Evolutionary conservation across 2,888 invertebrate species (phyloP), one percentile per base, ranked within the genome.

Genomic region (Brachycybe producta): DNA sequence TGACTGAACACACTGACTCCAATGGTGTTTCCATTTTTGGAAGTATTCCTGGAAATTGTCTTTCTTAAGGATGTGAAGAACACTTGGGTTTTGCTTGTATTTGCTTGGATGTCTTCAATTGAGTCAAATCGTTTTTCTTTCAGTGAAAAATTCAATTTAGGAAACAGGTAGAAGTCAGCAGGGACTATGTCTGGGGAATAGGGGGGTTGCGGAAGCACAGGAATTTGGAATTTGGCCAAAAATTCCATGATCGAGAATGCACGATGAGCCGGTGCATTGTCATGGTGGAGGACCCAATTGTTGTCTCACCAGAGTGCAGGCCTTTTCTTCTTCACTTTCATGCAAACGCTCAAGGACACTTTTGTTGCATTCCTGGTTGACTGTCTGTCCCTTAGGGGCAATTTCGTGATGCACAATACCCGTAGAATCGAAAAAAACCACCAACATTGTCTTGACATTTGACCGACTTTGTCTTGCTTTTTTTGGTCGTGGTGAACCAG

Each of bases 391-490:
- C 19, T 40, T 13, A 38, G 52, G 46, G n/a, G 38, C 46, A 35
- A 45, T 52, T 44, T 55, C 50, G 23, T 32, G 27, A 42, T 40
- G 46, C 11, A 50, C 52, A 28, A 50, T 50, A 28, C 52, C 54
- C 34, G 34, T 26, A 15, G 39, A 23, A 45, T 55, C 41, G 36
- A 55, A 53, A 41, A 55, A 46, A 51, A 17, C 11, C 15, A 54
- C 44, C 24, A 55, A 24, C 55, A 55, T 51, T n/a, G 35, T 15
- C 43, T 55, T 54, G 44, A 51, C 32, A 28, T 45, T 51, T 23
- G 46, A 42, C 32, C 38, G 21, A 13, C 17, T 44, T 43, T 51
- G 41, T 35, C 52, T 15, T 17, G 27, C 50, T 51, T 50, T 55
- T 49, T 49, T 55, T 24, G 51, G 36, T n/a, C 36, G 15, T 50